A percentile compares a stretch with the other conserved stretches of the same genome.
Evolutionary conservation across 1,140 invertebrate genomes (phyloP).

Genomic region (Sitophilus oryzae): DNA sequence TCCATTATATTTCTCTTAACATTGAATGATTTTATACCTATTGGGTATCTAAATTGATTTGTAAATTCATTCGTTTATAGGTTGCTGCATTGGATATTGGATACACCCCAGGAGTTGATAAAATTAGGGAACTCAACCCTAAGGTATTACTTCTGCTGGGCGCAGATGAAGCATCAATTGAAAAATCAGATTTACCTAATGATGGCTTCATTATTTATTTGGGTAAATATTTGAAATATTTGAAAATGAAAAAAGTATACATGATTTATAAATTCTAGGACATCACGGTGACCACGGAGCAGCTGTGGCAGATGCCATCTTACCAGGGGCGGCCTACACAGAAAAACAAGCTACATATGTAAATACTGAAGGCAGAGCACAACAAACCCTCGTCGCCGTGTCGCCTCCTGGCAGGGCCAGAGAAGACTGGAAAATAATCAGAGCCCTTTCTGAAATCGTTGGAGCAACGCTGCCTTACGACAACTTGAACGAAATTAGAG

Average conservation of each 20-base stretch:
- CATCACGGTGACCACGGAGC: conserved; percentile 96
- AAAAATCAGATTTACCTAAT: conserved; percentile 68
- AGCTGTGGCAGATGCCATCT: conserved; percentile 83
- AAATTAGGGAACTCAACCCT: conserved; percentile 62
- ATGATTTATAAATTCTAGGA: conserved; percentile 50
- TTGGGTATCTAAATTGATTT: no score
- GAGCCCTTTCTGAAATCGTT: conserved; percentile 66
- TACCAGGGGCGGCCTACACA: conserved; percentile 97
- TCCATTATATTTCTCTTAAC: no score
- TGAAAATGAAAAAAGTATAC: background rate
- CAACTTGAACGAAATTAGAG: conserved; percentile 74
- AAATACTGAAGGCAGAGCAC: conserved; percentile 96
- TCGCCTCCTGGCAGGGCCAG: conserved; percentile 88
- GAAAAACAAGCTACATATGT: conserved; percentile 97
- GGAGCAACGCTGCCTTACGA: conserved; percentile 86
- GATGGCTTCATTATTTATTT: conserved; percentile 92
- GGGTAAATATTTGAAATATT: conserved; percentile 49
- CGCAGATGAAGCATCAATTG: conserved; percentile 81
- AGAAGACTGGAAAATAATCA: conserved; percentile 98
- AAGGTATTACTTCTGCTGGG: conserved; percentile 87
- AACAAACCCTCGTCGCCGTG: conserved; percentile 87
- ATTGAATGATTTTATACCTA: no score
- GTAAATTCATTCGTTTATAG: conserved; percentile 21
- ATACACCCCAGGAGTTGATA: conserved; percentile 74
- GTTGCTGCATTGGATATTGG: conserved; percentile 93